Conservation (phyloP, 2,888 invertebrate genomes). For the Drosophila recens region DNA sequence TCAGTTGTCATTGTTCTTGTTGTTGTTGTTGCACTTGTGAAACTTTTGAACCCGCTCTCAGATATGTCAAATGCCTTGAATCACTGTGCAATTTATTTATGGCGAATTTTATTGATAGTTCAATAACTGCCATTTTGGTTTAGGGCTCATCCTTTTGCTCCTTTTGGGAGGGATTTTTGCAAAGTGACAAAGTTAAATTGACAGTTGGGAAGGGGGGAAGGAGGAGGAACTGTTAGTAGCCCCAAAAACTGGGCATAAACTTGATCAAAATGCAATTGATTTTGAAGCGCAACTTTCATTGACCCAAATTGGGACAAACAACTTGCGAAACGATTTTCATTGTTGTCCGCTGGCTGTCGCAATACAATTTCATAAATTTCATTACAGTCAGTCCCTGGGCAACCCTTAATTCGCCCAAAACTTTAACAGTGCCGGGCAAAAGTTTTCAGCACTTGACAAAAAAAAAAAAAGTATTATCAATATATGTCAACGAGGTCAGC, state of each 20-base stretch:
- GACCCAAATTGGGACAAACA: conserved; percentile 76
- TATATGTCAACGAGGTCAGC: conserved; percentile 56
- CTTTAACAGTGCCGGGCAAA: conserved; percentile 48
- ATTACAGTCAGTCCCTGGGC: conserved; percentile 48
- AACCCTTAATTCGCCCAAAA: conserved; percentile 51
- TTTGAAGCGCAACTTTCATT: conserved; percentile 72
- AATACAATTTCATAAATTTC: conserved; percentile 77
- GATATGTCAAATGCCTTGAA: conserved; percentile 52
- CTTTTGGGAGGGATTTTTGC: conserved; percentile 4
- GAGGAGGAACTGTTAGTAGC: conserved; percentile 1
- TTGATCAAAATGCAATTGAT: conserved; percentile 77
- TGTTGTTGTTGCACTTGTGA: conserved; percentile 51
- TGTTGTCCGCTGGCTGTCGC: conserved; percentile 49
- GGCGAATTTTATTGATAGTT: conserved; percentile 60
- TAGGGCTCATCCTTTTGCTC: background rate
- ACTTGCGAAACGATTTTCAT: conserved; percentile 56
- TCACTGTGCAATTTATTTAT: conserved; percentile 55
- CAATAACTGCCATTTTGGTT: conserved; percentile 54
- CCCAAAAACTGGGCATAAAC: conserved; percentile 37
- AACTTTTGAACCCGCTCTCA: conserved; percentile 42
- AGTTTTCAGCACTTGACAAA: conserved; percentile 64
- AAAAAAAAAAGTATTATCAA: conserved; percentile 54
- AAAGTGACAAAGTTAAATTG: conserved; percentile 59
- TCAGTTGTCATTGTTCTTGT: conserved; percentile 33
- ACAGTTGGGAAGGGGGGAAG: conserved; percentile 10